A percentile compares a stretch with the other conserved stretches of the same genome.
phyloP scores from a whole-genome alignment of 2,888 invertebrate species.

The Oscheius myriophilus region DNA sequence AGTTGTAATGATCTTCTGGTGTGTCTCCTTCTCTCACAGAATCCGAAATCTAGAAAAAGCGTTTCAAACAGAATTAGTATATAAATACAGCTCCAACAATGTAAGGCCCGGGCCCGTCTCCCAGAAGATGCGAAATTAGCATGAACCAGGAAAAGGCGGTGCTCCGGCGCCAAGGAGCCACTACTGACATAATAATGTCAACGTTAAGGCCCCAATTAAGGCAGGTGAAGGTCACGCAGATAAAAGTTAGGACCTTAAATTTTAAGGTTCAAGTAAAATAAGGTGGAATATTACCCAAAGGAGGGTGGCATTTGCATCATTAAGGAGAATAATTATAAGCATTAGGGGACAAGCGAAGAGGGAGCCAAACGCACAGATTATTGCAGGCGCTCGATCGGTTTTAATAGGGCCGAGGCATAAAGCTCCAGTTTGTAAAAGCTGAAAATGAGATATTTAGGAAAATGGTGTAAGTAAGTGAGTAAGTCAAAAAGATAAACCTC shows the following conservation, averaged over 20 bases:
- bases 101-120: conserved; percentile 99
- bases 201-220: conserved; percentile 98
- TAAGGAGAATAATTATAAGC: conserved; percentile 27
- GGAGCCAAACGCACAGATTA: conserved; percentile 87
- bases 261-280: too few relatives aligned
- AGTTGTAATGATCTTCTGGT: conserved; percentile 49
- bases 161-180: conserved; percentile 91
- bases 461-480: neutral
- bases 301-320: conserved; percentile 17
- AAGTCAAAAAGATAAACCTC: neutral
- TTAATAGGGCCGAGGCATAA: conserved; percentile 33
- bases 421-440: conserved; percentile 22
- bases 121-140: conserved; percentile 91
- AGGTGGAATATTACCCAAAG: conserved; percentile 33
- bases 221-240: conserved; percentile 80
- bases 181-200: conserved; percentile 88
- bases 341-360: conserved; percentile 81
- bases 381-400: conserved; percentile 72
- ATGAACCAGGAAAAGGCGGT: conserved; percentile 98
- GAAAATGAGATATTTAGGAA: neutral
- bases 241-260: conserved; percentile 73
- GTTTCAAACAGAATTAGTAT: neutral
- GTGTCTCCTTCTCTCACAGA: conserved; percentile 50
- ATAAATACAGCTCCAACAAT: conserved; percentile 80
- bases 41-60: conserved; percentile 55